These are phyloP conservation scores for Globodera rostochiensis DNA, from an alignment of 1,140 invertebrate species.

Conservation along the genomic window DNA sequence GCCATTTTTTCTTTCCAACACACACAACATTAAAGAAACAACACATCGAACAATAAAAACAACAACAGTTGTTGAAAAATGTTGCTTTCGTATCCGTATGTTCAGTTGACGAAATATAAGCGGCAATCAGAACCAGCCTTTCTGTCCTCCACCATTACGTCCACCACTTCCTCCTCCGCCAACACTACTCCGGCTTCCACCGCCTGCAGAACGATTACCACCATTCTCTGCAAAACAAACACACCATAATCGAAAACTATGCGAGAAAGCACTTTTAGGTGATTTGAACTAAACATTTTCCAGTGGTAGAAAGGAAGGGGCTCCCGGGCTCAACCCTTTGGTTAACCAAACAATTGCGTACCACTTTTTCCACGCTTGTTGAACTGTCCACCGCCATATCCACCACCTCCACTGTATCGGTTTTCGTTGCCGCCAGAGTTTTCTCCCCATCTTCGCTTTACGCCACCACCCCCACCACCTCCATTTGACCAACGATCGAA, in stretches of 20 bases:
- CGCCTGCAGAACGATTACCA: too few relatives aligned
- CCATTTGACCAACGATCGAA: not conserved
- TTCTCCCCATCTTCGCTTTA: slow-evolving; percentile 3
- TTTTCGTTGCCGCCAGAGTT: not conserved
- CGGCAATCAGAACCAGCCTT: not conserved
- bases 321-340: too few relatives aligned
- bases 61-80: not conserved
- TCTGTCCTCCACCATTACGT: not conserved
- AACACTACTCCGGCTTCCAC: not conserved
- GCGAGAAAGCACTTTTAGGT: too few relatives aligned
- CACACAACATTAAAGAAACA: not conserved
- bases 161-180: not conserved
- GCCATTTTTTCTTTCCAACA: not conserved
- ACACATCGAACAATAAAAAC: not conserved
- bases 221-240: too few relatives aligned
- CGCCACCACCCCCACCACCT: not conserved
- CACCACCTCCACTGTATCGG: not conserved
- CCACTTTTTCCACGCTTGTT: slow-evolving; percentile 8
- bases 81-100: not conserved
- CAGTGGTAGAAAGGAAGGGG: too few relatives aligned
- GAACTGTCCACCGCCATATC: not conserved
- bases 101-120: too few relatives aligned
- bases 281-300: too few relatives aligned
- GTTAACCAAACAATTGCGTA: not conserved
- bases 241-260: too few relatives aligned